Evolutionary conservation across 1,140 invertebrate genomes (phyloP).

Genomic region (Choristoneura fumiferana): DNA sequence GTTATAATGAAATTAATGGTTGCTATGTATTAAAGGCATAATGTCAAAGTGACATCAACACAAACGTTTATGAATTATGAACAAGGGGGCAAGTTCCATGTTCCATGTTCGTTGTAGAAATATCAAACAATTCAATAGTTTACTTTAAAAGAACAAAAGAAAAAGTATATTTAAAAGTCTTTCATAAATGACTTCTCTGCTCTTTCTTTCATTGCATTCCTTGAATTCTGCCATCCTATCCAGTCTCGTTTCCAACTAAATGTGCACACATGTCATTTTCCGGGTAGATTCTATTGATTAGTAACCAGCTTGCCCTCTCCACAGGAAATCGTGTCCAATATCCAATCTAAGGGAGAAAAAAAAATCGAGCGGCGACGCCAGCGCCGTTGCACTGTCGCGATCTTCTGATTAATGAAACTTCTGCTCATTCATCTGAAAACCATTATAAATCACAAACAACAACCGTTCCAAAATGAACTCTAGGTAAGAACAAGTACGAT

Average conservation of each 20-base stretch:
- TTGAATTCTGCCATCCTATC: no score
- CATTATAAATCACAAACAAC: conserved; percentile 27
- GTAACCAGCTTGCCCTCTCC: conserved; percentile 67
- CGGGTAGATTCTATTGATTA: conserved; percentile 46
- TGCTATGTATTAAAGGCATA: no score
- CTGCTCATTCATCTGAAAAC: conserved; percentile 63
- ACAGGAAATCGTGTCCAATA: conserved; percentile 75
- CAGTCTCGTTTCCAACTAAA: not conserved
- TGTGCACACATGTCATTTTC: conserved; percentile 15
- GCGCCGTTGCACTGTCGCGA: conserved; percentile 72
- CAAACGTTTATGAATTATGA: no score
- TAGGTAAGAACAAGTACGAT: conserved; percentile 20
- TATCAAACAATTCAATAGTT: no score
- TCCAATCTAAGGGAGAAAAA: conserved; percentile 73
- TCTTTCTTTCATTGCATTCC: no score
- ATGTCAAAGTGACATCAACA: no score
- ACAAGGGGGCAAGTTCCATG: no score
- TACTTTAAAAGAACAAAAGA: no score
- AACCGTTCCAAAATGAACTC: conserved; percentile 23
- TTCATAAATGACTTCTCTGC: no score
- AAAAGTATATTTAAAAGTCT: no score
- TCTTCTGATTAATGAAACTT: conserved; percentile 72
- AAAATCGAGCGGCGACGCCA: conserved; percentile 71
- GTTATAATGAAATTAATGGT: no score
- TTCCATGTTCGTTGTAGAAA: no score